Base-by-base conservation (phyloP, 1,140 invertebrate species). In the Pseudomyrmex gracilis region DNA sequence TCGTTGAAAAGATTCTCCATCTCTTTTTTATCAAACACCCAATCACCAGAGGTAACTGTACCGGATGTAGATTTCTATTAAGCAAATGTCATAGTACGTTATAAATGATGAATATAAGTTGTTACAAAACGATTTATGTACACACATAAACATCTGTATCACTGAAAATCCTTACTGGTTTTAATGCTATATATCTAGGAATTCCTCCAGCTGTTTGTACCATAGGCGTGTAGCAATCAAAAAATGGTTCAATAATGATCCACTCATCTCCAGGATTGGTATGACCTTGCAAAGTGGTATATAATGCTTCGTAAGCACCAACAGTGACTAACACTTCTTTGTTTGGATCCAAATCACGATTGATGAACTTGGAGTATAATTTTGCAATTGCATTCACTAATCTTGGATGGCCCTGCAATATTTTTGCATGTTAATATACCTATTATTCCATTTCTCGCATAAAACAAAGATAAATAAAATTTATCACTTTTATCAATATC, bases 161-260 rank as follows among this genome's bases (percentile, higher is more conserved):
- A 51, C 0, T 51, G 49, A 20, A 73, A 66, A 91, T 70, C n/a
- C 94, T 96, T 95, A 98, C 97, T 63, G 97, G 96, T 94, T 97
- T 96, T 1, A 99, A 94, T 9, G 98, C 96, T 83, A 99, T 97
- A 92, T 97, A 99, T 70, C 96, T 97, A 0, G 98, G 97, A 22
- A 96, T 95, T 12, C 98, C 99, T 1, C 98, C 98, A 47, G 98
- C 98, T 88, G 96, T 96, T 89, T 95, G 95, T 1, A 99, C 97
- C 97, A 99, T 99, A 1, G 98, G 98, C 83, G 97, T 97, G 92
- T 99, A 99, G 91, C 98, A 99, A 93, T 99, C 99, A 93, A 99
- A 99, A 93, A 97, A 99, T 9, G 99, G 99, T 93, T 99, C 99
- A 84, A 99, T 98, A 45, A 99, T 98, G 84, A 99, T 99, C 83